Base-by-base conservation (phyloP, 1,140 invertebrate genomes). In the Pristionchus pacificus region DNA sequence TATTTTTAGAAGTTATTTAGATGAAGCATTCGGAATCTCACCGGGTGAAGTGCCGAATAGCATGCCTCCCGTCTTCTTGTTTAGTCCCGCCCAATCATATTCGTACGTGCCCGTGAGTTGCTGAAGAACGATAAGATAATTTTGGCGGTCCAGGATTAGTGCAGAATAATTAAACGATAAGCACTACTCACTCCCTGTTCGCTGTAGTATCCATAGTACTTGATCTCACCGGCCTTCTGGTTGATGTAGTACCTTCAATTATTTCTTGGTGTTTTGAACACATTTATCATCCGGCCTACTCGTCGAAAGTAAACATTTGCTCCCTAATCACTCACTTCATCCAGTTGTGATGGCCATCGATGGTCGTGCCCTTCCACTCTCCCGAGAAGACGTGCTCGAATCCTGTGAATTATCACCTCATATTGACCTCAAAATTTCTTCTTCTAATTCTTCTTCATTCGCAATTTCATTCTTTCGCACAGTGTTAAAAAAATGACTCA, bases 321-420 rank as follows among this genome's bases (percentile, higher is more conserved):
- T n/a, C n/a, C n/a, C n/a, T n/a, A n/a, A n/a, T n/a, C n/a, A n/a
- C n/a, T n/a, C n/a, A n/a, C 74, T 86, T 84, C 24, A 87, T 79
- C 86, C 86, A 87, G 76, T 87, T 86, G 75, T 87, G 86, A 32
- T 87, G 83, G 24, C 86, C 86, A 69, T 86, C 84, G 49, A 87
- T 81, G 30, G 25, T 82, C 70, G 83, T 76, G 0, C 80, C 75
- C 60, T 84, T 78, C 6, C 76, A 80, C 77, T 87, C 86, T 32
- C 86, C 86, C 65, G 85, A 83, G 83, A 86, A 87, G n/a, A 87
- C 86, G 80, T 87, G 86, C 70, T 87, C 86, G 62, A 65, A 80
- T 59, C 79, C 79, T 59, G 70, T 28, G 60, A 64, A 10, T 49
- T 19, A 49, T 49, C 6, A 49, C 38, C 6, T 49, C 38, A 49